Evolutionary conservation across 1,140 invertebrate genomes (phyloP), one percentile per base, ranked within the genome.

Genomic region (Bradysia coprophila): DNA sequence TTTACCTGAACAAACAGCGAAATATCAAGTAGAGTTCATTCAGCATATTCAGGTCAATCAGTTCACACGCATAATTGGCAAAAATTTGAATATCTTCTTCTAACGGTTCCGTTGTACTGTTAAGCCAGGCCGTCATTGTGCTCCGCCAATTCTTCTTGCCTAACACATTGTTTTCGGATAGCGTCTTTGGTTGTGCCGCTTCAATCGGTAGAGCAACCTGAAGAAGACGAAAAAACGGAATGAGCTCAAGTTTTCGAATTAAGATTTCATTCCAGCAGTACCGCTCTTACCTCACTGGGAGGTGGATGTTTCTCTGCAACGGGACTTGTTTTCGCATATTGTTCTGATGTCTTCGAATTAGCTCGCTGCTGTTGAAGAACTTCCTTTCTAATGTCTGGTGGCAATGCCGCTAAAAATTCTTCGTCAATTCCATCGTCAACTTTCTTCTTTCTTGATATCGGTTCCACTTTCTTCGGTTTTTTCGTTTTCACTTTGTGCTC

Each of bases 391-490:
- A 69, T 60, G 21, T 71, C 63, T 44, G 66, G 58, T 19, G 70
- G 66, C 42, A 73, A 54, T 20, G 64, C 65, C 34, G 65, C 60
- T 38, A 72, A 51, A 51, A 67, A 64, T 22, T 62, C 61, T 15
- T 59, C 52, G 57, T 71, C 65, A 37, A 73, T 40, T 43, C 61
- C 24, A 28, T 28, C 24, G 24, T 8, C 24, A 8, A 13, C 6
- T 28, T 28, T n/a, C n/a, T n/a, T n/a, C n/a, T n/a, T n/a, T n/a
- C n/a, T n/a, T n/a, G n/a, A n/a, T n/a, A n/a, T n/a, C n/a, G n/a
- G n/a, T n/a, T n/a, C n/a, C n/a, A n/a, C n/a, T n/a, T n/a, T n/a
- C n/a, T n/a, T n/a, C n/a, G n/a, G n/a, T n/a, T n/a, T n/a, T n/a
- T n/a, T n/a, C n/a, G n/a, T n/a, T n/a, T n/a, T n/a, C n/a, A n/a